Base-by-base conservation (phyloP, 2,797 vertebrate species). In the Ptychobarbus kaznakovi region DNA sequence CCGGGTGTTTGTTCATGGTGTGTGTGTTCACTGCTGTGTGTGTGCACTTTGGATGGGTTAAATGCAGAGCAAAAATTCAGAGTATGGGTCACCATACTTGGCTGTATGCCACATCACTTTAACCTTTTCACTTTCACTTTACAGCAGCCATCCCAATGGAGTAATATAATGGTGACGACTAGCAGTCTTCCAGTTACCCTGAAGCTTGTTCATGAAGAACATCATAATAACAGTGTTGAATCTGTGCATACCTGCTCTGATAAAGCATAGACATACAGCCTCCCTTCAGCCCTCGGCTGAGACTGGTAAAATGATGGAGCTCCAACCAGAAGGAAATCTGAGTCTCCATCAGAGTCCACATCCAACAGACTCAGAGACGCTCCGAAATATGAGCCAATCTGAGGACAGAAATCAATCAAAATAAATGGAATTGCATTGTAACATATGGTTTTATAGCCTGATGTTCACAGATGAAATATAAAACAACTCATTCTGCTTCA, bases 301-400 rank as follows among this genome's bases (percentile, higher is more conserved):
- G 90, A 53, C 20, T 92, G 92, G 76, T 95, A 93, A 90, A 95
- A 95, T 70, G 93, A 58, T 0, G 95, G 96, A 0, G 95, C 96
- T 49, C 96, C 97, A 35, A 97, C 93, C 88, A 97, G 89, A 46
- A 97, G 91, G 86, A 97, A 94, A 68, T 97, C 97, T 5, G 92
- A 95, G 85, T 94, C 73, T 1, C 88, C 87, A 22, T 97, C 93
- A 15, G 91, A 91, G 81, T 97, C 81, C 12, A 96, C 3, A 10
- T 97, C 97, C 11, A 96, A 1, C 1, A 94, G 89, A 86, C 96
- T 96, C 49, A 97, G 82, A 82, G 95, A 95, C 1, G 93, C 95
- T 3, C 97, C 96, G 74, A 97, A 97, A 89, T 97, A 97, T n/a
- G 96, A 97, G 11, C 96, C 96, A 10, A 96, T 92, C 97, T 97